Base-by-base conservation (phyloP, 2,888 invertebrate genomes). In the Ophion slaviceki region DNA sequence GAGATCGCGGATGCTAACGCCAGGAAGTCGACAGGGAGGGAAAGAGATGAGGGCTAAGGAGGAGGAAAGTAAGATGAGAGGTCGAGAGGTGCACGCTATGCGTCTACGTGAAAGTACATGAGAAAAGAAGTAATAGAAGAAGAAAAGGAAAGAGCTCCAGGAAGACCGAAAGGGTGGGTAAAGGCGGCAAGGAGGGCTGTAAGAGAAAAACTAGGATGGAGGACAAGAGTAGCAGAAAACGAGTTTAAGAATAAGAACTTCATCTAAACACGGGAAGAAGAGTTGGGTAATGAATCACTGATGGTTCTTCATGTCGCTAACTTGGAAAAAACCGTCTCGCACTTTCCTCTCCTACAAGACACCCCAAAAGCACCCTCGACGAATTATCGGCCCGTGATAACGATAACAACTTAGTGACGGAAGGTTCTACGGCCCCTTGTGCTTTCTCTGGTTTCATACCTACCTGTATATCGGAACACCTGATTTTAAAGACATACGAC, bases 261-360 rank as follows among this genome's bases (percentile, higher is more conserved):
- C 90, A 90, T 90, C 90, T 90, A 90, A 90, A 90, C 90, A 89
- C 82, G 86, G 85, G 88, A 76, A 84, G 87, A 82, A 87, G 88
- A 88, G 86, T 64, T 88, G 84, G 86, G 90, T 90, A 90, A 90
- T 90, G 89, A 90, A 90, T 90, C 90, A 86, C 88, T 88, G 84
- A 86, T 78, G 87, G 87, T 85, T 59, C 83, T 86, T 84, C 80
- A 32, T 83, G 81, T 81, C 83, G 45, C 82, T 40, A 78, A 83
- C 80, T 81, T 72, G 28, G 67, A 83, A 83, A n/a, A 75, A 68
- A 80, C 57, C 68, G 76, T 82, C 81, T 71, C 62, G 76, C 74
- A 28, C 83, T 64, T 70, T 76, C 40, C 20, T 20, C 77, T 67
- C 83, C 67, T 62, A 82, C 84, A 86, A 84, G 89, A 88, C 89